Evolutionary conservation across 2,888 invertebrate species (phyloP).

Genomic region (Lampropteryx suffumata): DNA sequence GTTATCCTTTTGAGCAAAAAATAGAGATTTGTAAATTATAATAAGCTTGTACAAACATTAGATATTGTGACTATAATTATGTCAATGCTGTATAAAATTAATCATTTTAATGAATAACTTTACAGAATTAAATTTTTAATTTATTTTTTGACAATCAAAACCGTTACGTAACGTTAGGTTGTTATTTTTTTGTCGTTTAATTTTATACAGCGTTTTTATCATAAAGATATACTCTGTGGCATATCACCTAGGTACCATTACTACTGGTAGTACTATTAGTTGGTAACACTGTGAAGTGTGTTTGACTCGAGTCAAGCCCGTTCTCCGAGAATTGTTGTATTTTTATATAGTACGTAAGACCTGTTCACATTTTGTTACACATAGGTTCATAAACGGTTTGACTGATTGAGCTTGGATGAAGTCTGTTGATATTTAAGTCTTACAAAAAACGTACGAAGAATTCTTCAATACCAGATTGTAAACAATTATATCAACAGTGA

Average conservation of each 20-base stretch:
- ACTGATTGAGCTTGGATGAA: slow-evolving; percentile 46
- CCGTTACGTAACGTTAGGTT: too few species aligned
- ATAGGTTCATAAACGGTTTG: slow-evolving; percentile 41
- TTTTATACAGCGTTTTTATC: slow-evolving; percentile 51
- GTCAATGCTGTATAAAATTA: slow-evolving; percentile 12
- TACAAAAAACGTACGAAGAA: slow-evolving; percentile 16
- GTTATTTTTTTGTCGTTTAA: background rate
- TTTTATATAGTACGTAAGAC: slow-evolving; percentile 75
- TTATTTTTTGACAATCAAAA: too few species aligned
- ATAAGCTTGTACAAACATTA: slow-evolving; percentile 33
- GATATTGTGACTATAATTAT: slow-evolving; percentile 15
- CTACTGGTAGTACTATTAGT: too few species aligned
- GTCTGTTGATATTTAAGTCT: slow-evolving; percentile 41
- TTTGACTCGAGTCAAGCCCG: slow-evolving; percentile 50
- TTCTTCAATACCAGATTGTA: slow-evolving; percentile 1
- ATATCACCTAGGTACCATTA: slow-evolving; percentile 75
- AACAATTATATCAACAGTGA: slow-evolving; percentile 5
- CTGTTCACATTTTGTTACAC: slow-evolving; percentile 59
- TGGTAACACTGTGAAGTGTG: slow-evolving; percentile 49
- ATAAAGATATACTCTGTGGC: slow-evolving; percentile 65
- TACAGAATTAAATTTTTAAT: background rate
- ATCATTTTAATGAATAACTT: background rate
- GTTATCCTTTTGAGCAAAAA: slow-evolving; percentile 15
- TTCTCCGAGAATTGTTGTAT: slow-evolving; percentile 72
- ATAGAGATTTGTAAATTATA: slow-evolving; percentile 32